Conservation (phyloP, 2,797 vertebrate genomes). For the Poecilia gillii region DNA sequence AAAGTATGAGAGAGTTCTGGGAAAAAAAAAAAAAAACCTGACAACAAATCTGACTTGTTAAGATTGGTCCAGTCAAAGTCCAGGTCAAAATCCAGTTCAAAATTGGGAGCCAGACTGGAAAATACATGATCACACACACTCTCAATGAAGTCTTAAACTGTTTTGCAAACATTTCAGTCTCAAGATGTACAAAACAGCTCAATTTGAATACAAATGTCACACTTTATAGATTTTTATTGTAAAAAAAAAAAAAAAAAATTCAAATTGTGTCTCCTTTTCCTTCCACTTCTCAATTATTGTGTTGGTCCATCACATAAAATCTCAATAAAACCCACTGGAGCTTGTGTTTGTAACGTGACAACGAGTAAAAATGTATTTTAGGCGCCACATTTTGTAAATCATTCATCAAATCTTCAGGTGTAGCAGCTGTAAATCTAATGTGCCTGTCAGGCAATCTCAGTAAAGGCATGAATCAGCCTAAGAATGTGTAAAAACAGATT, state of each 20-base stretch:
- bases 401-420: slow-evolving; percentile 13
- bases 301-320: not conserved
- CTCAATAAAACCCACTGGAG: not conserved
- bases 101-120: not conserved
- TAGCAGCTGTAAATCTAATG: slow-evolving; percentile 5
- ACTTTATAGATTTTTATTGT: not conserved
- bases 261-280: not conserved
- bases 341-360: slow-evolving; percentile 1
- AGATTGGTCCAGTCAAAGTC: not conserved
- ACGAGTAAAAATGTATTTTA: not conserved
- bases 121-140: not conserved
- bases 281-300: not conserved
- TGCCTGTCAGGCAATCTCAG: slow-evolving; percentile 30
- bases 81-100: not conserved
- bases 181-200: not conserved
- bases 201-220: not conserved
- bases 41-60: not conserved
- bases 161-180: not conserved
- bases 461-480: slow-evolving; percentile 55
- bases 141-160: not conserved
- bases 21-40: not conserved
- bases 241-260: not conserved
- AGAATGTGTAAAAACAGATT: slow-evolving; percentile 66
- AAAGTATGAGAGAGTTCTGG: not conserved
- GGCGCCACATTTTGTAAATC: slow-evolving; percentile 1